Conservation (phyloP, 2,113 vertebrate species). For the Archocentrus centrarchus region DNA sequence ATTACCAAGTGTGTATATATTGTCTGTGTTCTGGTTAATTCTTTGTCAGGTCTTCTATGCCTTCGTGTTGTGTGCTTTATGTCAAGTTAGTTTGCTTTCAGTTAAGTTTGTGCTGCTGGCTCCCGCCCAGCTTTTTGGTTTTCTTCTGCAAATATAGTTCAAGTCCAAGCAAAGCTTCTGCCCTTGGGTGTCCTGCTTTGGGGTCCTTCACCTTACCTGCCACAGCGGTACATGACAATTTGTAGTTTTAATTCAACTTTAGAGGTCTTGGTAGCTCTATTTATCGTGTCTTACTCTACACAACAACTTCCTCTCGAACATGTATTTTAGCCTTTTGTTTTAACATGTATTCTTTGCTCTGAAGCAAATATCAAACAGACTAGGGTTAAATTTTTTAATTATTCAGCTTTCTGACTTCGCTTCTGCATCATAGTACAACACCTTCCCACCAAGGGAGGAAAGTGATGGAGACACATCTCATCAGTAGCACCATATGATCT, state of each 20-base stretch:
- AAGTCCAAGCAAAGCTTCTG: too few species aligned
- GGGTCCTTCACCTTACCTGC: too few species aligned
- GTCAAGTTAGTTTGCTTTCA: too few species aligned
- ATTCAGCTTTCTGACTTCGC: conserved; percentile 6
- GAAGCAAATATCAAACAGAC: neutral
- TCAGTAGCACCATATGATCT: conserved; percentile 31
- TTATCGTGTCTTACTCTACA: neutral
- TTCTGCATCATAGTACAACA: conserved; percentile 4
- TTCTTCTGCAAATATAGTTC: too few species aligned
- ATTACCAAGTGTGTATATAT: too few species aligned
- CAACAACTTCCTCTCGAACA: neutral
- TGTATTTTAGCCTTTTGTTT: neutral
- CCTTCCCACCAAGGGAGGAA: conserved; percentile 10
- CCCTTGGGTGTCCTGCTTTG: too few species aligned
- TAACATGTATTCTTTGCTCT: neutral
- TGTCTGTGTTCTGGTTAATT: too few species aligned
- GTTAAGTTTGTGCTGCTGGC: too few species aligned
- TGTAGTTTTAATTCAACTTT: neutral
- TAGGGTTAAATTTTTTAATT: neutral
- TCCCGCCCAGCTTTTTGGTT: too few species aligned
- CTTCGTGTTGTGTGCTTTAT: too few species aligned
- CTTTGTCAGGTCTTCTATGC: too few species aligned
- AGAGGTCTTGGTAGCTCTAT: neutral
- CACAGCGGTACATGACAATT: neutral
- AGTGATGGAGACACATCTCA: conserved; percentile 37